Conservation (phyloP, 2,888 invertebrate species). For the Heterodera filipjevi region DNA sequence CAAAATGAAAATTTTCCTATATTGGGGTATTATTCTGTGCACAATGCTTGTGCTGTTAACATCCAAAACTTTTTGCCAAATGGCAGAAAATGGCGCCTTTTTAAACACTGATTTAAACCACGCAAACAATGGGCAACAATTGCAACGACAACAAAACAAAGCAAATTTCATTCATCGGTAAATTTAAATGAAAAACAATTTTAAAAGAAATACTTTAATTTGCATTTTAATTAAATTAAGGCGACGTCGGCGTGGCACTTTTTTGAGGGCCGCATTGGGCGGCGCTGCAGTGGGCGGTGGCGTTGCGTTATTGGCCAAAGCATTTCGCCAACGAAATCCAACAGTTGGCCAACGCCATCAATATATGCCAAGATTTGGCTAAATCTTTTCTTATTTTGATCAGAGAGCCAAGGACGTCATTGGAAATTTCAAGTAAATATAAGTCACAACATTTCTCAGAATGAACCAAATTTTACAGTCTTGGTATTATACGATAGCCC, state of each 20-base stretch:
- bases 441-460: too few relatives aligned
- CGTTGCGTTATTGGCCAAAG: not conserved
- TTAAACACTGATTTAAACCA: not conserved
- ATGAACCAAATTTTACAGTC: too few relatives aligned
- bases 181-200: not conserved
- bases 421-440: too few relatives aligned
- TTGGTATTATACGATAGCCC: too few relatives aligned
- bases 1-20: not conserved
- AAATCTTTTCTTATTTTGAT: too few relatives aligned
- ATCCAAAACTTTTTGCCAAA: not conserved
- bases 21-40: not conserved
- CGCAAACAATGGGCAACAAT: not conserved
- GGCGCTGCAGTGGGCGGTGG: constrained; percentile 10
- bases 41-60: not conserved
- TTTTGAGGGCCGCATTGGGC: constrained; percentile 8
- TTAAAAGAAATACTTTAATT: not conserved
- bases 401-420: not conserved
- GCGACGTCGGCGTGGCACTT: not conserved
- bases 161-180: not conserved
- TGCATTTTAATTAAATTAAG: not conserved
- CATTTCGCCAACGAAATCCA: not conserved
- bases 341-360: not conserved
- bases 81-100: not conserved
- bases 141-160: not conserved
- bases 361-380: not conserved